Percentiles rank a stretch among this genome's conserved stretches.
Conservation (phyloP, 2,797 vertebrate species). For the Huso huso region DNA sequence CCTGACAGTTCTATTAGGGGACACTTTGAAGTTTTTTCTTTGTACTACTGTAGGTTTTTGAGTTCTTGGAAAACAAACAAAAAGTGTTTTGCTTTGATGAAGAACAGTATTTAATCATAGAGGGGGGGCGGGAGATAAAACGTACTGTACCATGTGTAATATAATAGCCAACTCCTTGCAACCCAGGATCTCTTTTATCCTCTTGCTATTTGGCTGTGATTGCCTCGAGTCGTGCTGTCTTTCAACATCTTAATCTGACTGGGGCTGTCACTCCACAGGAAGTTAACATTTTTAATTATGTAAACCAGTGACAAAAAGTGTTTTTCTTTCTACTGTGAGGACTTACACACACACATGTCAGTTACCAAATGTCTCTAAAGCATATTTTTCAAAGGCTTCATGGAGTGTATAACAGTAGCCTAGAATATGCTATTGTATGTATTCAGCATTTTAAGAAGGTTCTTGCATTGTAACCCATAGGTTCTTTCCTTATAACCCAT, state of each 20-base stretch:
- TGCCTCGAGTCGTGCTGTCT: not conserved
- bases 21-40: constrained; percentile 5
- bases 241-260: not conserved
- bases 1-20: not conserved
- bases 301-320: not conserved
- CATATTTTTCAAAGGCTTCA: too few relatives aligned
- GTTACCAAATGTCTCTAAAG: too few relatives aligned
- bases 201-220: not conserved
- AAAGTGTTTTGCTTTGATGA: constrained; percentile 6
- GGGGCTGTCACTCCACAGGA: not conserved
- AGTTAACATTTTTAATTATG: not conserved
- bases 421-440: too few relatives aligned
- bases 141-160: not conserved
- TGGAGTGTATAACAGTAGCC: too few relatives aligned
- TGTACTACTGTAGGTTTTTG: constrained; percentile 5
- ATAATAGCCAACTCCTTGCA: not conserved
- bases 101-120: not conserved
- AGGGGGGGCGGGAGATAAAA: not conserved
- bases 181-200: constrained; percentile 4
- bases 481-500: too few relatives aligned
- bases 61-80: constrained; percentile 3
- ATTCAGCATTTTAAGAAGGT: too few relatives aligned
- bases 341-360: too few relatives aligned
- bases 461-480: too few relatives aligned
- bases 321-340: not conserved